Conservation (phyloP, 2,888 invertebrate species). For the Polylopha cassiicola region DNA sequence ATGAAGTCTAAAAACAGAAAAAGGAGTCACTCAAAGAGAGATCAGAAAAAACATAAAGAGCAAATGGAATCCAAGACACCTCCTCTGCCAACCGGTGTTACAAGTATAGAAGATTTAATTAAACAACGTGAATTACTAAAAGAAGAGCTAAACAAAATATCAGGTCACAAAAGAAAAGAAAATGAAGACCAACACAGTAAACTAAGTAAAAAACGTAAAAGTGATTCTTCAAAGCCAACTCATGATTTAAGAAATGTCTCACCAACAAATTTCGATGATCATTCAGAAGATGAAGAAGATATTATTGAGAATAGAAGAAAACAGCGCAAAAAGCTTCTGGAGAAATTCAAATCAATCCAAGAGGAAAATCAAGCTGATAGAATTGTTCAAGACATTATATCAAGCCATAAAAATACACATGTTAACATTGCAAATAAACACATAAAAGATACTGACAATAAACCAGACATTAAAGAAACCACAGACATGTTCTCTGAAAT, state of each 20-base stretch:
- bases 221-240: not conserved
- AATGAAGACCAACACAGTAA: conserved; percentile 22
- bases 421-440: conserved; percentile 30
- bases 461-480: conserved; percentile 63
- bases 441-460: conserved; percentile 40
- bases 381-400: conserved; percentile 20
- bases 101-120: conserved; percentile 55
- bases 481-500: conserved; percentile 96
- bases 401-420: conserved; percentile 18
- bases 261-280: conserved; percentile 78
- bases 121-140: conserved; percentile 54
- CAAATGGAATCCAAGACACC: conserved; percentile 55
- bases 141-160: conserved; percentile 50
- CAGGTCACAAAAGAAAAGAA: conserved; percentile 36
- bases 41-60: conserved; percentile 30
- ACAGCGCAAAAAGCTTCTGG: conserved; percentile 90
- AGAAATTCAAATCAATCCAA: conserved; percentile 50
- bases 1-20: conserved; percentile 37
- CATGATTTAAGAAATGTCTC: conserved; percentile 28
- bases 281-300: conserved; percentile 91
- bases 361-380: conserved; percentile 27
- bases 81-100: conserved; percentile 48
- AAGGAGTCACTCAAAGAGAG: conserved; percentile 34
- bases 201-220: conserved; percentile 23
- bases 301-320: conserved; percentile 93